Evolutionary conservation across 2,888 invertebrate species (phyloP), one percentile per base, ranked within the genome.

Genomic region (Hypomecis punctinalis): DNA sequence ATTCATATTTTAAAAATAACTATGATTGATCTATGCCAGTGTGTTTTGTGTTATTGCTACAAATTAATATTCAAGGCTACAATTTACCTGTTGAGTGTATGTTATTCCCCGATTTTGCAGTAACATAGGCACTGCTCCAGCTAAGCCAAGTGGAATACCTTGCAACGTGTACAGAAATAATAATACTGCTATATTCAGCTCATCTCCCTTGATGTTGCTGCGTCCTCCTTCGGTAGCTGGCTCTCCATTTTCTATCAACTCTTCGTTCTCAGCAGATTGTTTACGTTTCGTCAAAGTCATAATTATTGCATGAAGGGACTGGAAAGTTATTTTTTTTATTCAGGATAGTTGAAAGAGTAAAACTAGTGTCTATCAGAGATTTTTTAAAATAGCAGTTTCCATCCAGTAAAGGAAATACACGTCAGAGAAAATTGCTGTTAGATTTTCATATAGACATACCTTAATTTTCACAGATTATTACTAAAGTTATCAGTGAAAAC

Each of bases 101-200:
- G 97, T 97, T 60, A 98, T 97, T 63, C 98, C 97, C 61, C 97
- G 95, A 85, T 98, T 98, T 84, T 98, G 98, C 61, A 99, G 93
- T 59, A 99, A 94, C 97, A 99, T 98, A 0, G 99, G 99, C 74
- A 99, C 96, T 37, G 99, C 98, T 23, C 97, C 96, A 47, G 97
- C 97, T 37, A 99, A 90, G 0, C 99, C 99, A 4, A 99, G 91
- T 0, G 99, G 99, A 84, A 98, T 97, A 6, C 99, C 99, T 94
- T 98, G 98, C 33, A 99, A 93, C 47, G 99, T 94, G 84, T 99
- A 99, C 5, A 99, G 93, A 85, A 99, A 98, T 71, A 99, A 94
- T 53, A 99, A 93, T 65, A 99, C 94, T 10, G 96, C 95, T 73
- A 99, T 97, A 83, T 97, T 99, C 57, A 94, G 84, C 77, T 95